Evolutionary conservation across 2,888 invertebrate species (phyloP).

Genomic region (Cryptocheilus praepositus): DNA sequence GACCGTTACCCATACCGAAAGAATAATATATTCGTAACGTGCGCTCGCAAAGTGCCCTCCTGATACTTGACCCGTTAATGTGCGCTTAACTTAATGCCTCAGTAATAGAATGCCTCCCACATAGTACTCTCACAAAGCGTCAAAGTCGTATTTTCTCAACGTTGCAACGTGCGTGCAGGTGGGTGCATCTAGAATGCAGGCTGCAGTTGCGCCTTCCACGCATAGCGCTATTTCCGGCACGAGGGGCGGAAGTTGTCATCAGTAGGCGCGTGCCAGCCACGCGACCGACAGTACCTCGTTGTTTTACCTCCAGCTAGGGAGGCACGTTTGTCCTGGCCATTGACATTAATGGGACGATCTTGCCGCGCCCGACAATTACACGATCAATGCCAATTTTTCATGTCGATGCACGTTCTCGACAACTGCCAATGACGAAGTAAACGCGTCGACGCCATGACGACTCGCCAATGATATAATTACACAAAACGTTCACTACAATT

Average conservation of each 20-base stretch:
- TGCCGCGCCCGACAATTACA: constrained; percentile 46
- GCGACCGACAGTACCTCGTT: constrained; percentile 51
- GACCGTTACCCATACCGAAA: no score
- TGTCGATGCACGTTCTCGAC: constrained; percentile 5
- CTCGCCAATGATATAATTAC: no score
- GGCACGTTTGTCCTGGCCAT: constrained; percentile 38
- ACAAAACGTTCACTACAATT: no score
- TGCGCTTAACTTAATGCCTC: neutral
- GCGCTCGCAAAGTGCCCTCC: no score
- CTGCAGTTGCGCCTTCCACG: constrained; percentile 46
- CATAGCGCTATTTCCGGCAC: constrained; percentile 53
- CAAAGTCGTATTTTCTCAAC: neutral
- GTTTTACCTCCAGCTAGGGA: constrained; percentile 26
- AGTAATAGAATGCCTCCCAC: no score
- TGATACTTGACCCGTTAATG: neutral
- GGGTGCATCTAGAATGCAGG: constrained; percentile 52
- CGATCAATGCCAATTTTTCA: constrained; percentile 44
- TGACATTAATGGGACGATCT: constrained; percentile 58
- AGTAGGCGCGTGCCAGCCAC: constrained; percentile 66
- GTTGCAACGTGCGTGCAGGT: constrained; percentile 30
- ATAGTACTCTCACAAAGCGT: no score
- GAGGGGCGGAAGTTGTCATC: constrained; percentile 66
- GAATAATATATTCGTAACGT: no score
- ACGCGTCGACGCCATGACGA: neutral
- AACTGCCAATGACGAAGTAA: constrained; percentile 12